These are phyloP conservation scores for Podabrus alpinus DNA, from an alignment of 2,888 invertebrate genomes.

Conservation along the genomic window DNA sequence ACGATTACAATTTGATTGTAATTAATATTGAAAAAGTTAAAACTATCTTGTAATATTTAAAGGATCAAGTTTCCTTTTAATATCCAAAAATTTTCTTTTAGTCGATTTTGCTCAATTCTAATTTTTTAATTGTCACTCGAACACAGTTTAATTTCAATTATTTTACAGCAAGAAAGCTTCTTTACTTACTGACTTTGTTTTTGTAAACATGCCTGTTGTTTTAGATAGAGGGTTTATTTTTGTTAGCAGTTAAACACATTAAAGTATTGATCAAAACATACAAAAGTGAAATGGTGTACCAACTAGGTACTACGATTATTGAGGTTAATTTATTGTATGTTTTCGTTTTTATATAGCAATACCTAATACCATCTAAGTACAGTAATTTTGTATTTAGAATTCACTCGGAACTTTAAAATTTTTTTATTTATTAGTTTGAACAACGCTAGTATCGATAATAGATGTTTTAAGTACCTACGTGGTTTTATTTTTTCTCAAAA, in stretches of 20 bases:
- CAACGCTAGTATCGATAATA: no score
- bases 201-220: background rate
- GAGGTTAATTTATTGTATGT: background rate
- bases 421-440: background rate
- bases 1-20: no score
- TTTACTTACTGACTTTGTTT: background rate
- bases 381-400: background rate
- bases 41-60: no score
- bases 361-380: no score
- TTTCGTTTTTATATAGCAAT: background rate
- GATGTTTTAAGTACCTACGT: no score
- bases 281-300: background rate
- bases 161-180: background rate
- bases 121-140: background rate
- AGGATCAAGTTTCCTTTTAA: no score
- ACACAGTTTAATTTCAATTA: background rate
- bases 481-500: no score
- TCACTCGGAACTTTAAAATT: background rate
- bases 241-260: background rate
- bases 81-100: no score
- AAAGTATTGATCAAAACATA: background rate
- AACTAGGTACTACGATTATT: background rate
- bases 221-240: background rate
- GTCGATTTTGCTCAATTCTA: background rate
- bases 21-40: no score